Conservation (phyloP, 2,797 vertebrate species). For the Enteromius argenteus region DNA sequence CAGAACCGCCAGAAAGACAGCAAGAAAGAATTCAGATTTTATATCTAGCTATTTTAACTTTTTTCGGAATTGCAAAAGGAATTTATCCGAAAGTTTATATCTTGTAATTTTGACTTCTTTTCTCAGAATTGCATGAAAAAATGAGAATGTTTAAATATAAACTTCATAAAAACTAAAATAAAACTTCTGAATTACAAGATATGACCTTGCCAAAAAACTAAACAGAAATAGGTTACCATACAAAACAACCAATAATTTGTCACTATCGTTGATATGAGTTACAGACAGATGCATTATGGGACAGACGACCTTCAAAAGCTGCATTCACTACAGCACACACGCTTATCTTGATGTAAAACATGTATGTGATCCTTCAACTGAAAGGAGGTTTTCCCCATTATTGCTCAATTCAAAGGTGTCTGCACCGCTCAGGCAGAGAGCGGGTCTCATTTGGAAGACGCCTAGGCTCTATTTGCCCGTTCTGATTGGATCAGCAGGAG, state of each 20-base stretch:
- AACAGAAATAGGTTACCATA: neutral
- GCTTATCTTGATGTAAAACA: slow-evolving; percentile 35
- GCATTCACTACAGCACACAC: neutral
- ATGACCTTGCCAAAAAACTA: neutral
- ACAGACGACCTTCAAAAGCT: slow-evolving; percentile 8
- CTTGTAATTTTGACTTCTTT: neutral
- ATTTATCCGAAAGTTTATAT: neutral
- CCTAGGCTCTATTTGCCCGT: slow-evolving; percentile 74
- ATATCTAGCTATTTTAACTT: neutral
- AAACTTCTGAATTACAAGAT: neutral
- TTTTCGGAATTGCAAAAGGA: neutral
- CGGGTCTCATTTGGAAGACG: slow-evolving; percentile 54
- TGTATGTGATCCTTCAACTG: slow-evolving; percentile 21
- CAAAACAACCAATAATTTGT: neutral
- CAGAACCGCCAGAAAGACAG: neutral
- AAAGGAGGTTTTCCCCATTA: slow-evolving; percentile 45
- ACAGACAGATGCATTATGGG: neutral
- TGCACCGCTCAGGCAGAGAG: slow-evolving; percentile 28
- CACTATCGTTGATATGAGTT: neutral
- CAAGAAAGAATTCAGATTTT: neutral
- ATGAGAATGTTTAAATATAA: neutral
- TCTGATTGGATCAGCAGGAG: slow-evolving; percentile 75
- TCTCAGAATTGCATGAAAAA: neutral
- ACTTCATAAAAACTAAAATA: neutral
- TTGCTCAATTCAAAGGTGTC: slow-evolving; percentile 48